Conservation (phyloP, 2,797 vertebrate genomes). For the Phalanger gymnotis region DNA sequence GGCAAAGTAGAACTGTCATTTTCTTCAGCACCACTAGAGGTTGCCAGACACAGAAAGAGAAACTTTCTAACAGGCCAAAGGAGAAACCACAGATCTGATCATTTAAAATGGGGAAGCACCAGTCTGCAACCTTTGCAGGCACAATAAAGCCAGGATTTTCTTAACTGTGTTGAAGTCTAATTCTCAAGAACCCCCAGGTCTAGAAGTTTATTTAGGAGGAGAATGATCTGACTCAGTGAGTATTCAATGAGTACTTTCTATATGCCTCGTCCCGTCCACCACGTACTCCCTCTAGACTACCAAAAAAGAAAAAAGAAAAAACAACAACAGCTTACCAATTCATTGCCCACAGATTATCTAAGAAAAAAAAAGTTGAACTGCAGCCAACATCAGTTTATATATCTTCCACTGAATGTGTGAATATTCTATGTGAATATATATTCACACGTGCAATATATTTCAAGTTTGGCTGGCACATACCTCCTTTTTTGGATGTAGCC, state of each 20-base stretch:
- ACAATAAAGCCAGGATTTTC: not conserved
- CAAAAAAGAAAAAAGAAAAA: not conserved
- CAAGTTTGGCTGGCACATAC: not conserved
- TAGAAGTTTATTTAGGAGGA: constrained; percentile 24
- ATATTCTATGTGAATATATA: not conserved
- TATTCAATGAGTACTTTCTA: not conserved
- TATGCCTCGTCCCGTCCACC: not conserved
- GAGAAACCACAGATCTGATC: not conserved
- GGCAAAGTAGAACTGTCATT: constrained; percentile 53
- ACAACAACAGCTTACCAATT: not conserved
- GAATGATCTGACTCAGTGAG: not conserved
- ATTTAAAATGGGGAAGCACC: not conserved
- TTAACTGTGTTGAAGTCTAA: constrained; percentile 15
- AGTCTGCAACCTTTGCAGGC: not conserved
- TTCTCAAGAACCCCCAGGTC: not conserved
- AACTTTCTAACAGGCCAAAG: constrained; percentile 36
- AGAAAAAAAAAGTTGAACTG: not conserved
- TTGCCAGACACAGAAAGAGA: constrained; percentile 65
- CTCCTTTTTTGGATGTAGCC: not conserved
- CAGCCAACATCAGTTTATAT: not conserved
- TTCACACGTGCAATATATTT: not conserved
- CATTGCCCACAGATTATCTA: not conserved
- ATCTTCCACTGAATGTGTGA: not conserved
- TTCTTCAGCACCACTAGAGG: constrained; percentile 68
- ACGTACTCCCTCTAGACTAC: not conserved